Base-by-base conservation (phyloP, 2,113 vertebrate species). In the Semnornis frantzii region DNA sequence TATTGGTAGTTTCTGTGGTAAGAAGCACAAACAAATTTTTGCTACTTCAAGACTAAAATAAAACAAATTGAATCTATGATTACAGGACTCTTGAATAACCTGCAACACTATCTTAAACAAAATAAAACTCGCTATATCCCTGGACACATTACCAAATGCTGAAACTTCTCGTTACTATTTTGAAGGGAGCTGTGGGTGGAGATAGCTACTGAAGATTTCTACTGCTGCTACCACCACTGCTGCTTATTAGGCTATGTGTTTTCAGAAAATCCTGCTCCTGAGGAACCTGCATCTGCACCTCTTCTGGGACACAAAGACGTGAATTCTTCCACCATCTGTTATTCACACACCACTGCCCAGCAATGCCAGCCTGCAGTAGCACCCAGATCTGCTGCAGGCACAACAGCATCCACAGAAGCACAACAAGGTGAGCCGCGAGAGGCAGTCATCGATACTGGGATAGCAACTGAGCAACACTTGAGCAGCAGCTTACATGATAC, bases 191-290 rank as follows among this genome's bases (percentile, higher is more conserved):
- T 78, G 78, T 75, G 76, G 73, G 83, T 84, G 60, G 75, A 85
- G 46, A 68, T 94, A 92, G 52, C 76, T 85, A 70, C 60, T 77
- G 85, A 82, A 87, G 87, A 64, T 87, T 93, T 75, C 50, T 75
- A 7, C 58, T 70, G 66, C 76, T 74, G 78, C 58, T 71, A 15
- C 30, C 31, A 21, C 63, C 52, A 62, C 14, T 31, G 73, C 66
- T 90, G 44, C 16, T 81, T 55, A 62, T 50, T 2, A 3, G n/a
- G 39, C 10, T 50, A 48, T 0, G 16, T 25, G 57, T 66, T 79
- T 42, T 68, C 50, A 90, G 83, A 93, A 71, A 71, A 28, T 59
- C 65, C 73, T 75, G 46, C 72, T 89, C 62, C 60, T 39, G 25
- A 85, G 70, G 58, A 92, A 46, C 63, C 80, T 79, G 31, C 52